Evolutionary conservation across 2,113 vertebrate genomes (phyloP).

Genomic region (Channa argus): DNA sequence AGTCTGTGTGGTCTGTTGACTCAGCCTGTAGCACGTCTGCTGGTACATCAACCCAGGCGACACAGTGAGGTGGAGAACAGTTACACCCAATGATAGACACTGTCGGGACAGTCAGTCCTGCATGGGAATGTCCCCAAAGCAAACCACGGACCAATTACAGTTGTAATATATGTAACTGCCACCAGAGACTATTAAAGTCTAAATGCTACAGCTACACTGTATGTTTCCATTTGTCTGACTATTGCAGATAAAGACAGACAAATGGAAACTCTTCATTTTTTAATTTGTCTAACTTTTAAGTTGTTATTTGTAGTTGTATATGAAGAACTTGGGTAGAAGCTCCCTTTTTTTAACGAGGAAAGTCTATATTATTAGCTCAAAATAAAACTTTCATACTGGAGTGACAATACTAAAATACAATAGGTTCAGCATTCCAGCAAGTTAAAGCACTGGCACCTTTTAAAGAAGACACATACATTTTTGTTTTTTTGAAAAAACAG

Average conservation of each 20-base stretch:
- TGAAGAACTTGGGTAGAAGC: background rate
- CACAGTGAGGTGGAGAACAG: conserved; percentile 65
- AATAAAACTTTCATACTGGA: background rate
- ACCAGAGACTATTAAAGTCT: conserved; percentile 54
- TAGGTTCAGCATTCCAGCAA: too few species aligned
- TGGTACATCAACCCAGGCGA: conserved; percentile 43
- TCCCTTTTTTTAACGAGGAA: background rate
- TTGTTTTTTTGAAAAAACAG: too few species aligned
- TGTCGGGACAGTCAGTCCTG: conserved; percentile 37
- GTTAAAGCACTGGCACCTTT: too few species aligned
- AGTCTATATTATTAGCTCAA: conserved; percentile 8
- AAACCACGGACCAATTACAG: conserved; percentile 56
- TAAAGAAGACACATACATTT: too few species aligned
- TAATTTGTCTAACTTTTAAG: conserved; percentile 34
- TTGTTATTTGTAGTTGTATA: conserved; percentile 35
- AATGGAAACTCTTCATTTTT: conserved; percentile 19
- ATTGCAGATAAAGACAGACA: conserved; percentile 11
- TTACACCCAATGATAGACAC: conserved; percentile 70
- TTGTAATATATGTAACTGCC: conserved; percentile 55
- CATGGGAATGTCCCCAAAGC: conserved; percentile 65
- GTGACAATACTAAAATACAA: too few species aligned
- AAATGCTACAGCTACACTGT: conserved; percentile 11
- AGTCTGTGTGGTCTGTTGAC: conserved; percentile 66
- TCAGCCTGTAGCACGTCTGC: conserved; percentile 52
- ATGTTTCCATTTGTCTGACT: conserved; percentile 40